Base-by-base conservation (phyloP, 2,797 vertebrate genomes). In the Hipposideros larvatus region DNA sequence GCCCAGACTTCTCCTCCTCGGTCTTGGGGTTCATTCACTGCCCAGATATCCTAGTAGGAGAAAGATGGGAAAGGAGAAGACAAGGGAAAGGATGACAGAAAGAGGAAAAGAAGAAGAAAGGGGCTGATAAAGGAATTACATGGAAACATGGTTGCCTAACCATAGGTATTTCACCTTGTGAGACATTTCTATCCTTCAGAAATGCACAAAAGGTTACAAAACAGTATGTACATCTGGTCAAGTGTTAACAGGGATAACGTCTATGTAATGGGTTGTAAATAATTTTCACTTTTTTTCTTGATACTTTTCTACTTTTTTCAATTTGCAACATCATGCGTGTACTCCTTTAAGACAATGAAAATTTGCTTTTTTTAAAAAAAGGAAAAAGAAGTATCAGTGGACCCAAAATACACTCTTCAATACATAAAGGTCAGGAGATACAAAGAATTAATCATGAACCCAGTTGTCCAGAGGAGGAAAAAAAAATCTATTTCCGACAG, bases 391-490 rank as follows among this genome's bases (percentile, higher is more conserved):
- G 65, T 31, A 59, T 63, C 9, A 75, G 9, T 70, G 94, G 57
- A 31, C 51, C 10, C 57, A 74, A 66, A 95, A 82, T 82, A 91
- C n/a, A 75, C 41, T 91, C 15, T 74, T 84, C 34, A 57, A 41
- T 73, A 65, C 37, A 83, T 63, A 86, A 96, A 95, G 43, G n/a
- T 83, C 78, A 91, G 90, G 15, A 87, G 55, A 95, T 57, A 48
- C 53, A 94, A 95, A 95, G 31, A 96, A 95, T 90, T 77, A 96
- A 85, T 70, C 26, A 73, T 63, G 51, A 94, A 63, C 37, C 55
- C 46, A 68, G 13, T 16, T 73, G 34, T 48, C 43, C 71, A 74
- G 66, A 83, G 26, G 57, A 90, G 83, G 31, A 83, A 88, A 93
- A 48, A n/a, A 57, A 65, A 80, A 63, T 85, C 63, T 71, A 8